A percentile compares a stretch with the other conserved stretches of the same genome.
phyloP scores from a whole-genome alignment of 2,113 vertebrate genomes.

The Corythoichthys haematopterus region DNA sequence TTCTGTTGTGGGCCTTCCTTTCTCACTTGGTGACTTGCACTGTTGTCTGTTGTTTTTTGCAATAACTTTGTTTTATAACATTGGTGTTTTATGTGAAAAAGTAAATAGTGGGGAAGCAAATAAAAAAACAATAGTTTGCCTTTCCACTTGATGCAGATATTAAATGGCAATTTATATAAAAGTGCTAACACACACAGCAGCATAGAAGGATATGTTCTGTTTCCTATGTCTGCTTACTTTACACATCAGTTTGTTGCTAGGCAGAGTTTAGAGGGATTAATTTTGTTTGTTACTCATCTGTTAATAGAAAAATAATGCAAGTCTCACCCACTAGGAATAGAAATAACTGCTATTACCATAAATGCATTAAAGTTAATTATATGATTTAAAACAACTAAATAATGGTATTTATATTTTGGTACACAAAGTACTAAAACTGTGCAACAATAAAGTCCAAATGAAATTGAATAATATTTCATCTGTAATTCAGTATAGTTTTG shows the following conservation, averaged over 20 bases:
- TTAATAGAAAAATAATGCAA: not conserved
- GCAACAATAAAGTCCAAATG: too few species aligned
- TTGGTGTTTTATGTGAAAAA: not conserved
- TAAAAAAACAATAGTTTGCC: not conserved
- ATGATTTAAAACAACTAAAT: too few species aligned
- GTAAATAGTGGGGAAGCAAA: not conserved
- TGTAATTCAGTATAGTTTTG: too few species aligned
- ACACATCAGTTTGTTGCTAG: not conserved
- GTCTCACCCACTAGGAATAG: too few species aligned
- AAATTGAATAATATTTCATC: too few species aligned
- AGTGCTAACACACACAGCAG: not conserved
- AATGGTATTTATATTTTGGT: too few species aligned
- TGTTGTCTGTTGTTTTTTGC: slow-evolving; percentile 2
- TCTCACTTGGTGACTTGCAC: slow-evolving; percentile 4
- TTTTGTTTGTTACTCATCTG: not conserved
- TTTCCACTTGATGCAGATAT: not conserved
- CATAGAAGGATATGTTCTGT: not conserved
- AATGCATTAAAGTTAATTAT: not conserved
- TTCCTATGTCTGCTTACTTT: not conserved
- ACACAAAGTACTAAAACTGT: too few species aligned
- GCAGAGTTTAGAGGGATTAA: not conserved
- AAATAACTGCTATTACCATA: not conserved
- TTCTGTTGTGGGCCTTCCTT: slow-evolving; percentile 1
- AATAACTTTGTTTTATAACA: slow-evolving; percentile 1
- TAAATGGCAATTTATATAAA: not conserved